Evolutionary conservation across 2,888 invertebrate species (phyloP).

Genomic region (Cyclophora albipunctata): DNA sequence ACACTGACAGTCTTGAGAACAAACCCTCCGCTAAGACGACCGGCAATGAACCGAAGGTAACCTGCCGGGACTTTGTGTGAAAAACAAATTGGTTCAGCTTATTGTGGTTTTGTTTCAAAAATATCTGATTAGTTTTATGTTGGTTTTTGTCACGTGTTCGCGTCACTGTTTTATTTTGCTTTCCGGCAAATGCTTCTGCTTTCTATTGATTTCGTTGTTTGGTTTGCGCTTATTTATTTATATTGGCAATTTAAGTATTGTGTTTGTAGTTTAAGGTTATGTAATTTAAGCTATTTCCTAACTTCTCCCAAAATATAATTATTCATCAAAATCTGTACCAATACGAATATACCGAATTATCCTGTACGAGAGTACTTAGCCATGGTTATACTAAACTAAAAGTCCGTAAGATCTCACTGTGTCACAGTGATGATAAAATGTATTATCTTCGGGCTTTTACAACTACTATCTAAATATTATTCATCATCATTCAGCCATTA

Average conservation of each 20-base stretch:
- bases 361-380: no score
- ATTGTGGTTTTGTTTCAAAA: slow-evolving; percentile 22
- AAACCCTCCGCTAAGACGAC: slow-evolving; percentile 63
- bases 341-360: no score
- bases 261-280: neutral
- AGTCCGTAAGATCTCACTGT: no score
- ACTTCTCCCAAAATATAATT: no score
- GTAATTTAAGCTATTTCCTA: neutral
- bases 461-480: no score
- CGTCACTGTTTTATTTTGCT: slow-evolving; percentile 25
- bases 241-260: slow-evolving; percentile 2
- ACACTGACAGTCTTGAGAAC: slow-evolving; percentile 84
- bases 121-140: slow-evolving; percentile 20
- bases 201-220: slow-evolving; percentile 24
- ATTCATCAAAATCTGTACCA: no score
- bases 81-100: slow-evolving; percentile 23
- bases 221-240: slow-evolving; percentile 21
- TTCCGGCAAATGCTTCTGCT: slow-evolving; percentile 29
- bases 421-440: no score
- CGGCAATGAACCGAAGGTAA: slow-evolving; percentile 71
- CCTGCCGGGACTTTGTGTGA: slow-evolving; percentile 26
- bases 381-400: no score
- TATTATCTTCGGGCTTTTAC: no score
- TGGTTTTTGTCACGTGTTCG: slow-evolving; percentile 21
- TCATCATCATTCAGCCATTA: no score